Conservation (phyloP, 92 coral and sea anemone genomes). For the Meandrina meandrites region DNA sequence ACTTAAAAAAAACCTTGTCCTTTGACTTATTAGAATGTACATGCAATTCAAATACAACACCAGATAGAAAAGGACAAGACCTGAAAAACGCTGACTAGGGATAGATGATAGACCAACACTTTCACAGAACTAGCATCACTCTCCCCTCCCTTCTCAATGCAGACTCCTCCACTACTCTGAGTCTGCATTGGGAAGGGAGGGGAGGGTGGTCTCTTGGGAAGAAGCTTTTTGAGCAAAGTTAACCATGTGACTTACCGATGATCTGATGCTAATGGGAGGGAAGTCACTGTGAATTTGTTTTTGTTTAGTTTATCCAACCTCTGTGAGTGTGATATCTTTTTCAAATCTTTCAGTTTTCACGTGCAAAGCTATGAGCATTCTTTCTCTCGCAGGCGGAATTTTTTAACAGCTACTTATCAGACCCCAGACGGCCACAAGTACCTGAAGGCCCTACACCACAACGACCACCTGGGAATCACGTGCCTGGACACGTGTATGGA, state of each 20-base stretch:
- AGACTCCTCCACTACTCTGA: not conserved
- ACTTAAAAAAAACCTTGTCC: no score
- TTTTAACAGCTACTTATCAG: constrained; percentile 85
- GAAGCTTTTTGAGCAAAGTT: no score
- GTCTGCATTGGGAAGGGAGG: not conserved
- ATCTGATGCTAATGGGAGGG: no score
- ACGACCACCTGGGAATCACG: constrained; percentile 74
- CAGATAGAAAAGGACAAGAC: no score
- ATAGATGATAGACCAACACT: no score
- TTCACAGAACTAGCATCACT: not conserved
- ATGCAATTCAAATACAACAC: no score
- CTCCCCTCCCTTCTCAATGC: not conserved
- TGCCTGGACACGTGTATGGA: constrained; percentile 72
- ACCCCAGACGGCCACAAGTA: constrained; percentile 86
- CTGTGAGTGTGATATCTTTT: not conserved
- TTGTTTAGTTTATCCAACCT: not conserved
- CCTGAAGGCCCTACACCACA: constrained; percentile 63
- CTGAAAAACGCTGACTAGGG: no score
- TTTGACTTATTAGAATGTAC: no score
- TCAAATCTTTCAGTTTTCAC: not conserved
- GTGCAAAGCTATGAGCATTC: not conserved
- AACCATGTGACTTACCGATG: no score
- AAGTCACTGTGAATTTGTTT: not conserved
- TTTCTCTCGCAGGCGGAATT: constrained; percentile 80
- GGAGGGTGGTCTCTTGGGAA: not conserved